These are phyloP conservation scores for Nomia melanderi DNA, from an alignment of 1,140 invertebrate species.

Conservation along the genomic window DNA sequence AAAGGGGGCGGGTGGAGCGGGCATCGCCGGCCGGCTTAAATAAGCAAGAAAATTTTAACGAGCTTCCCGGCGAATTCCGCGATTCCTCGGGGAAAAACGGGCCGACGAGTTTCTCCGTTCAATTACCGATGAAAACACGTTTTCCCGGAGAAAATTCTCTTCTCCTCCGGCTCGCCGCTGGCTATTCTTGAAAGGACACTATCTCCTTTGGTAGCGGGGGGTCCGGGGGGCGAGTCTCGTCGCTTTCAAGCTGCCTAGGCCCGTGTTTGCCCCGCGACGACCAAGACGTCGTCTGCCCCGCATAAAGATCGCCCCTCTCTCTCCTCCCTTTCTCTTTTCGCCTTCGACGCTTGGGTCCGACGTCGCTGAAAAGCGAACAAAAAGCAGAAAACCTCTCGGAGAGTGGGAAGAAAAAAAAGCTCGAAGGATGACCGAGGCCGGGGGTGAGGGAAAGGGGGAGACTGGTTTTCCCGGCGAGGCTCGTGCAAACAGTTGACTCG, in stretches of 20 bases:
- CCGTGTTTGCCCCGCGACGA: constrained; percentile 19
- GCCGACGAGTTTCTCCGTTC: constrained; percentile 18
- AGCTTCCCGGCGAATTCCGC: not conserved
- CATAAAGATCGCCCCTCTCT: constrained; percentile 36
- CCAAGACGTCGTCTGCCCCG: not conserved
- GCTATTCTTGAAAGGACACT: constrained; percentile 46
- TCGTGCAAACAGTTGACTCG: constrained; percentile 37
- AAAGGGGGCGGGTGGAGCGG: not conserved
- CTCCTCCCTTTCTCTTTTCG: not conserved
- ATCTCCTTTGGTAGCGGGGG: constrained; percentile 11
- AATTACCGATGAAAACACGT: constrained; percentile 52
- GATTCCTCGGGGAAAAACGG: constrained; percentile 25
- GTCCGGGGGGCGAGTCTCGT: not conserved
- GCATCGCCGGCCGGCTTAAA: constrained; percentile 11
- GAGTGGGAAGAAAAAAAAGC: not conserved
- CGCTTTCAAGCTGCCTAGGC: not conserved
- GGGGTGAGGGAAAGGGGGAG: too few species aligned
- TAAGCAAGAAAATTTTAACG: constrained; percentile 38
- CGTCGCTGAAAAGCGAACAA: not conserved
- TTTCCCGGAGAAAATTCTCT: constrained; percentile 18
- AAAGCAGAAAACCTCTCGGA: not conserved
- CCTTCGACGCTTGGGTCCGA: not conserved
- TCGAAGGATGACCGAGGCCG: too few species aligned
- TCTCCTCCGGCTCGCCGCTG: constrained; percentile 29
- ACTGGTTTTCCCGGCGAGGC: not conserved